phyloP scores from a whole-genome alignment of 2,113 vertebrate species.

The Phoxinus phoxinus region DNA sequence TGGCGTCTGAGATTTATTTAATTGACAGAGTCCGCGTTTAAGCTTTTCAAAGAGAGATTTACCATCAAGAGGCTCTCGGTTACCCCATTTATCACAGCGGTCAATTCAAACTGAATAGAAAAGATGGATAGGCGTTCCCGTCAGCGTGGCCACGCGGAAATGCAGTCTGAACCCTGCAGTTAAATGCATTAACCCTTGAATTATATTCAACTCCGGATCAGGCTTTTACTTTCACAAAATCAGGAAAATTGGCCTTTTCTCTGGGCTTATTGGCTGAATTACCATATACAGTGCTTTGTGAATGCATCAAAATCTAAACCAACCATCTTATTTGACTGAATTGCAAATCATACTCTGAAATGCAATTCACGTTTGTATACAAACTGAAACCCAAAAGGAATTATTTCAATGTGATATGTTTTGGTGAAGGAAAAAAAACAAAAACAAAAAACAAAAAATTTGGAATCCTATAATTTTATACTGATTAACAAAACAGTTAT shows the following conservation, averaged over 20 bases:
- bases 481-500: not conserved
- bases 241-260: slow-evolving; percentile 5
- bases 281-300: not conserved
- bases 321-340: not conserved
- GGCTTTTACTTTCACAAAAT: slow-evolving; percentile 1
- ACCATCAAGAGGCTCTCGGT: slow-evolving; percentile 11
- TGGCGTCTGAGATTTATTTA: slow-evolving; percentile 35
- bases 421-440: not conserved
- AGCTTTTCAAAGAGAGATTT: slow-evolving; percentile 42
- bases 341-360: not conserved
- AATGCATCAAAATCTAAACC: not conserved
- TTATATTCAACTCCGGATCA: not conserved
- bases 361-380: not conserved
- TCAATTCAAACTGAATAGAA: slow-evolving; percentile 37
- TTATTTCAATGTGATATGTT: not conserved
- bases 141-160: slow-evolving; percentile 21
- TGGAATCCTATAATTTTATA: not conserved
- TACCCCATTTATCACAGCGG: slow-evolving; percentile 27
- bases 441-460: not conserved
- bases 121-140: slow-evolving; percentile 30
- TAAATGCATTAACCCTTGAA: slow-evolving; percentile 21
- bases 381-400: not conserved
- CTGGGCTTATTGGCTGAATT: not conserved
- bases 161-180: slow-evolving; percentile 14
- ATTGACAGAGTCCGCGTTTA: slow-evolving; percentile 17